Base-by-base conservation (phyloP, 2,113 vertebrate species). In the Caranx melampygus region DNA sequence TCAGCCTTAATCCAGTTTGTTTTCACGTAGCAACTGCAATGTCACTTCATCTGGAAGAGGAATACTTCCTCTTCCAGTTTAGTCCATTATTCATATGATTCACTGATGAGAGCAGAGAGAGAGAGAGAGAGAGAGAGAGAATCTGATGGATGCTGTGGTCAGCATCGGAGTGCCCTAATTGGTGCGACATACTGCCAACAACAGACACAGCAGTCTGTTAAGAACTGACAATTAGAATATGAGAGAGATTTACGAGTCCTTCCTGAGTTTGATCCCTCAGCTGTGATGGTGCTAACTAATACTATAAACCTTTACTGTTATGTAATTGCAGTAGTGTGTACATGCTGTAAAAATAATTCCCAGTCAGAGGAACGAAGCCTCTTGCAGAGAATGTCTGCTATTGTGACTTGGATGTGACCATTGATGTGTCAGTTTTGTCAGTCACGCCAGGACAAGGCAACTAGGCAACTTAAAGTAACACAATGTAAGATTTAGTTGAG, bases 31-130 rank as follows among this genome's bases (percentile, higher is more conserved):
- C 67, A 67, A 72, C 59, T 75, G 13, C 8, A 83, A 63, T 72
- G 80, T 74, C 71, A 82, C 59, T 85, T 85, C 59, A 84, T 87
- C 83, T 78, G 61, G 26, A 33, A 69, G 58, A 78, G 45, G 58
- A 75, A 74, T 66, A 71, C 77, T 72, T 77, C 61, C 72, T 71
- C 45, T 37, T 65, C 57, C 45, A 62, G 34, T 78, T 77, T 52
- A 54, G 47, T 91, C 72, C 62, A 84, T 89, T 88, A 84, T 87
- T 79, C 84, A 83, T 85, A 55, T 47, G 77, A 69, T 81, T 78
- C 26, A 65, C 40, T 59, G 76, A 72, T 47, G 55, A 52, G 59
- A 62, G 58, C 35, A 13, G 0, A 35, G 67, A 51, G 33, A 35
- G 11, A n/a, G n/a, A 49, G 10, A 20, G 7, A 16, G 47, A 18